phyloP scores from a whole-genome alignment of 2,113 vertebrate genomes.

The Noctilio leporinus region DNA sequence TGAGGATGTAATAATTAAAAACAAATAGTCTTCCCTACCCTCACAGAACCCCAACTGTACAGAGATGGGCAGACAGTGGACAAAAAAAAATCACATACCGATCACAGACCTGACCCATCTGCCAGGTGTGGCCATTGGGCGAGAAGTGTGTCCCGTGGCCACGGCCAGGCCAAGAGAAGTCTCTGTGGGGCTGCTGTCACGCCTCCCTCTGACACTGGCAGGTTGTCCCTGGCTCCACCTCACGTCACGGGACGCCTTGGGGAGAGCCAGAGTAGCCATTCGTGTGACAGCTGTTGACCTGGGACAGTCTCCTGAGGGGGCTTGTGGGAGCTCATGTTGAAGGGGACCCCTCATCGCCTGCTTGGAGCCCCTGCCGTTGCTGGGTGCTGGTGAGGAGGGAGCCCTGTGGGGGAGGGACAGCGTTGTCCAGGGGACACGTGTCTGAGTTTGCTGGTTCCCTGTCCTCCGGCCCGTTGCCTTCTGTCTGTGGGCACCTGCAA shows the following conservation, averaged over 20 bases:
- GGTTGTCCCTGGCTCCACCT: neutral
- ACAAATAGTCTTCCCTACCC: neutral
- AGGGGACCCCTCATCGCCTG: neutral
- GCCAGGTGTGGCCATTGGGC: too few species aligned
- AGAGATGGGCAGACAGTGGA: neutral
- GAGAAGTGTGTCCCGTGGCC: neutral
- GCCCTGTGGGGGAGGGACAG: neutral
- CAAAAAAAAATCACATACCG: neutral
- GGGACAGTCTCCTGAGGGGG: neutral
- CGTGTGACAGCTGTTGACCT: accelerated
- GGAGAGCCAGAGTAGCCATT: neutral
- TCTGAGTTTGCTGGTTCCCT: neutral
- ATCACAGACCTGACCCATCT: neutral
- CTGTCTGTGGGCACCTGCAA: neutral
- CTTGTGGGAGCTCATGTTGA: neutral
- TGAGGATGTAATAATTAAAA: neutral
- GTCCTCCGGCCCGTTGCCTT: accelerated
- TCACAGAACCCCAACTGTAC: neutral
- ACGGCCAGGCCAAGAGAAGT: accelerated
- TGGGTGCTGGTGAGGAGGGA: neutral
- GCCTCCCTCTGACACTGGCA: too few species aligned
- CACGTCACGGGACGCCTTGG: accelerated
- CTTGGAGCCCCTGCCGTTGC: neutral
- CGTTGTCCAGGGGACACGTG: neutral
- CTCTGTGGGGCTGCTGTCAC: too few species aligned